These are phyloP conservation scores for Rhinogobius similis DNA, from an alignment of 2,113 vertebrate genomes.

Conservation along the genomic window DNA sequence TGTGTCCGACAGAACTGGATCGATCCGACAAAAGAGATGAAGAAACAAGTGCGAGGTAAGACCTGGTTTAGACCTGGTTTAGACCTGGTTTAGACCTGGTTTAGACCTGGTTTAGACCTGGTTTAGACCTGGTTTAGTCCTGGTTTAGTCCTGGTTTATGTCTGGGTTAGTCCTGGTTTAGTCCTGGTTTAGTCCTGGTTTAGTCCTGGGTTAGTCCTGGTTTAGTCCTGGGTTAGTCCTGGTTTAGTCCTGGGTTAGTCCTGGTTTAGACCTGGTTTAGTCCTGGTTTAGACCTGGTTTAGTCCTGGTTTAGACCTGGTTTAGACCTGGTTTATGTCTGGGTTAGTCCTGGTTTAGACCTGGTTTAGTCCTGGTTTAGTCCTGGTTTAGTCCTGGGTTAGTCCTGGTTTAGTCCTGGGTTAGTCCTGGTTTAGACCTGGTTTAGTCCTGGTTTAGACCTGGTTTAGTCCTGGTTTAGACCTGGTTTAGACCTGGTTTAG, in stretches of 20 bases:
- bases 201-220: not conserved
- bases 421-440: not conserved
- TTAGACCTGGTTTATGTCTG: too few species aligned
- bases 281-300: not conserved
- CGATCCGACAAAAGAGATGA: conserved; percentile 95
- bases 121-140: not conserved
- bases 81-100: not conserved
- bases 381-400: too few species aligned
- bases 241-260: not conserved
- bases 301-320: not conserved
- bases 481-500: too few species aligned
- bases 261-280: not conserved
- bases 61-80: not conserved
- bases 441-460: not conserved
- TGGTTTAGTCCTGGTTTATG: not conserved
- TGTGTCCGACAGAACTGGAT: conserved; percentile 88
- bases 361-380: too few species aligned
- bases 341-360: too few species aligned
- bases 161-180: not conserved
- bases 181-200: not conserved
- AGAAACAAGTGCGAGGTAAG: conserved; percentile 97
- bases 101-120: not conserved
- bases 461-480: too few species aligned
- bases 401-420: too few species aligned
- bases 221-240: not conserved